Conservation (phyloP, 2,797 vertebrate species). For the Danio aesculapii region DNA sequence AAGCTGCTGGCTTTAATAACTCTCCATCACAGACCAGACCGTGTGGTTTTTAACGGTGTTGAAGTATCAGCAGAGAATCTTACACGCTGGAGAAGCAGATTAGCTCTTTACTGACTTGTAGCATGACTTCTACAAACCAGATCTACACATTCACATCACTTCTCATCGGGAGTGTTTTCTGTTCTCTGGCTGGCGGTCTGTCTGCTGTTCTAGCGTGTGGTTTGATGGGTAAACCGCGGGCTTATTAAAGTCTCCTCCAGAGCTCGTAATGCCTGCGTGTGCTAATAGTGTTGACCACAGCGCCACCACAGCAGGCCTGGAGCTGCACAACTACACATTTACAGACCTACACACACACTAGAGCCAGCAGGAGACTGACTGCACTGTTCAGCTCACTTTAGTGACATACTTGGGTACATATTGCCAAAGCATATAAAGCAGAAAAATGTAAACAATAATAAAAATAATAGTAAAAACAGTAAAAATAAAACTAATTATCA, state of each 20-base stretch:
- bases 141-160: slow-evolving; percentile 26
- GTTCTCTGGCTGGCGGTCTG: neutral
- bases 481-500: too few species aligned
- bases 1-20: too few species aligned
- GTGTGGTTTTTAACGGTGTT: too few species aligned
- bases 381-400: neutral
- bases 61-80: too few species aligned
- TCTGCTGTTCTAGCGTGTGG: slow-evolving; percentile 64
- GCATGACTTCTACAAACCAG: slow-evolving; percentile 65
- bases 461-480: too few species aligned
- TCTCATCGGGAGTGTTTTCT: neutral
- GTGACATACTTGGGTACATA: too few species aligned
- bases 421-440: too few species aligned
- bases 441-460: too few species aligned
- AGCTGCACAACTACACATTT: slow-evolving; percentile 14
- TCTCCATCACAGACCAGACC: too few species aligned
- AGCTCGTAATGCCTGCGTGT: slow-evolving; percentile 59
- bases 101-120: neutral
- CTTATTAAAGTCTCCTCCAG: slow-evolving; percentile 73
- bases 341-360: slow-evolving; percentile 23
- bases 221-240: slow-evolving; percentile 73
- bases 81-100: too few species aligned
- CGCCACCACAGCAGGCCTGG: slow-evolving; percentile 23
- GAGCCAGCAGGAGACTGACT: neutral
- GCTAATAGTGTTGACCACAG: slow-evolving; percentile 57